These are phyloP conservation scores for Portevinia maculata DNA, from an alignment of 2,888 invertebrate species.

Conservation along the genomic window DNA sequence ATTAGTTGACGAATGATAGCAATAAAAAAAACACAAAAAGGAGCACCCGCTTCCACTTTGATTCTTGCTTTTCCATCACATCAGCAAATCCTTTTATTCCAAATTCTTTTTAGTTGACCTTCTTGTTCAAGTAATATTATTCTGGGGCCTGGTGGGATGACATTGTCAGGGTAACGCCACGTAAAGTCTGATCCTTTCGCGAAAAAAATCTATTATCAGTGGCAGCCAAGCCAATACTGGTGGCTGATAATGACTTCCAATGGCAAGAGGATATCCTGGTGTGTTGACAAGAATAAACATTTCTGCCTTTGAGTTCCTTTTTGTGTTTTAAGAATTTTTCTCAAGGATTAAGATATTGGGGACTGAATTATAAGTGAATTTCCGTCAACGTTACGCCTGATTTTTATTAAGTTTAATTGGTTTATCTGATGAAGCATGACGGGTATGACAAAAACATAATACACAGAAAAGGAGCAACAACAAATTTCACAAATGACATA, in stretches of 20 bases:
- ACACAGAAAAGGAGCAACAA: not conserved
- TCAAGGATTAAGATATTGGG: constrained; percentile 56
- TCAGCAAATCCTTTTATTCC: constrained; percentile 63
- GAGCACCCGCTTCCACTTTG: constrained; percentile 19
- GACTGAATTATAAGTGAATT: constrained; percentile 41
- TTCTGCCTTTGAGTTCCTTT: constrained; percentile 8
- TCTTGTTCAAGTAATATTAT: constrained; percentile 5
- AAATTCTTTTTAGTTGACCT: constrained; percentile 7
- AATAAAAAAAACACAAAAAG: constrained; percentile 24
- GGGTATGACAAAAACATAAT: constrained; percentile 1
- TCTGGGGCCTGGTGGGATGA: too few relatives aligned
- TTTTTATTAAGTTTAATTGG: constrained; percentile 40
- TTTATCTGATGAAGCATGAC: constrained; percentile 13
- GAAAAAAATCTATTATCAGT: not conserved
- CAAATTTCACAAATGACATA: constrained; percentile 10
- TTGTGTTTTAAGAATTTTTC: constrained; percentile 27
- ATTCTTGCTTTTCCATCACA: constrained; percentile 46
- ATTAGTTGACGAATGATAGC: constrained; percentile 53
- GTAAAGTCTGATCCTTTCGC: not conserved
- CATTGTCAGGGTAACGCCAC: too few relatives aligned
- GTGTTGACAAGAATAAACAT: not conserved
- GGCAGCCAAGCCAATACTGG: constrained; percentile 5
- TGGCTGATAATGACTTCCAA: not conserved
- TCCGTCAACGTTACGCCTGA: constrained; percentile 24
- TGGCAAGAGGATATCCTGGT: constrained; percentile 19